These are phyloP conservation scores for Hylaea fasciaria DNA, from an alignment of 2,888 invertebrate genomes.

Conservation along the genomic window DNA sequence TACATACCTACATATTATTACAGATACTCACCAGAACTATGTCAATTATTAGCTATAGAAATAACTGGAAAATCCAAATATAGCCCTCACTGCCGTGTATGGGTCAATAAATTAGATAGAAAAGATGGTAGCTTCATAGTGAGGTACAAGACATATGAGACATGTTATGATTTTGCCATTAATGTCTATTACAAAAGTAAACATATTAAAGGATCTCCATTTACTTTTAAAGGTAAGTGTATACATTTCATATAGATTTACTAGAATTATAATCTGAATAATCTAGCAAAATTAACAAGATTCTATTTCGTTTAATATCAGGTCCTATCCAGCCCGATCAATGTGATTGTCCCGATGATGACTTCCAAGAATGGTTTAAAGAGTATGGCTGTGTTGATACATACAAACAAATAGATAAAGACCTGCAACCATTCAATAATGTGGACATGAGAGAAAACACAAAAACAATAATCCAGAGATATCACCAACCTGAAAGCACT, in stretches of 20 bases:
- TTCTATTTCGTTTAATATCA: slow-evolving; percentile 55
- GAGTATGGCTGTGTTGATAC: slow-evolving; percentile 86
- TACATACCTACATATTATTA: too few relatives aligned
- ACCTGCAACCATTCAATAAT: slow-evolving; percentile 87
- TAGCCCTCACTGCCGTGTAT: slow-evolving; percentile 87
- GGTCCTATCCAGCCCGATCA: slow-evolving; percentile 91
- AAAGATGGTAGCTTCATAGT: slow-evolving; percentile 94
- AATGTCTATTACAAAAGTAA: slow-evolving; percentile 86
- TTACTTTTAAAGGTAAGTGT: slow-evolving; percentile 85
- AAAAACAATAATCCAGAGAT: slow-evolving; percentile 87
- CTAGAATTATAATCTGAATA: too few relatives aligned
- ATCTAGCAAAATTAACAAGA: too few relatives aligned
- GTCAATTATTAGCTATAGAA: slow-evolving; percentile 76
- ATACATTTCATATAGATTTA: background rate
- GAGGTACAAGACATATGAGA: slow-evolving; percentile 91
- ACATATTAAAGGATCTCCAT: slow-evolving; percentile 87
- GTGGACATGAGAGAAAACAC: slow-evolving; percentile 89
- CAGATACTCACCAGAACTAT: slow-evolving; percentile 85
- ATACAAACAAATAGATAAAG: slow-evolving; percentile 89
- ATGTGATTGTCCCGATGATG: slow-evolving; percentile 91
- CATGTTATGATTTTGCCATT: slow-evolving; percentile 89
- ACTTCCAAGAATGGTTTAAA: slow-evolving; percentile 87
- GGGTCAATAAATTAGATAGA: slow-evolving; percentile 91
- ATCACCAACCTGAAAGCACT: slow-evolving; percentile 91
- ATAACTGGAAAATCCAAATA: slow-evolving; percentile 84